Conservation (phyloP, 1,140 invertebrate species). For the Nephotettix cincticeps region DNA sequence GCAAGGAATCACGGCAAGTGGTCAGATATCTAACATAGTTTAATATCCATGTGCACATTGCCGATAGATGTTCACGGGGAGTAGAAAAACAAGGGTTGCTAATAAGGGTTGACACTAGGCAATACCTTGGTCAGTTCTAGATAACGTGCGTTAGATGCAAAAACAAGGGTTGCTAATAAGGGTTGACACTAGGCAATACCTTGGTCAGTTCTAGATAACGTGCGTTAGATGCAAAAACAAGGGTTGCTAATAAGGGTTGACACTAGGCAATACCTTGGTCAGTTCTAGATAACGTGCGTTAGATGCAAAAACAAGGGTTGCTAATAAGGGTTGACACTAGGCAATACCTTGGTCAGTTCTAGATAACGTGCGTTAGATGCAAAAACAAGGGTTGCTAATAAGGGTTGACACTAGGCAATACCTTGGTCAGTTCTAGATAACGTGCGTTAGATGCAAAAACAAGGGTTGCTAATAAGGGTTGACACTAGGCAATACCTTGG, state of each 20-base stretch:
- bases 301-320: neutral
- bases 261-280: conserved; percentile 7
- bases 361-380: too few species aligned
- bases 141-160: too few species aligned
- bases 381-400: too few species aligned
- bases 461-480: too few species aligned
- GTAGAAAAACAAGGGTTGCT: neutral
- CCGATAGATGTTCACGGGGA: neutral
- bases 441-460: too few species aligned
- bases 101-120: neutral
- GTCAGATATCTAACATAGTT: neutral
- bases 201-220: neutral
- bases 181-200: conserved; percentile 3
- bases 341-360: neutral
- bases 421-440: too few species aligned
- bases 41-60: neutral
- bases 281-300: too few species aligned
- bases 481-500: too few species aligned
- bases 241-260: neutral
- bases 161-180: neutral
- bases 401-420: too few species aligned
- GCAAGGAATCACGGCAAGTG: conserved; percentile 17
- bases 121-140: neutral
- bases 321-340: neutral
- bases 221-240: too few species aligned